phyloP scores from a whole-genome alignment of 2,888 invertebrate species.

The Bembecia ichneumoniformis region DNA sequence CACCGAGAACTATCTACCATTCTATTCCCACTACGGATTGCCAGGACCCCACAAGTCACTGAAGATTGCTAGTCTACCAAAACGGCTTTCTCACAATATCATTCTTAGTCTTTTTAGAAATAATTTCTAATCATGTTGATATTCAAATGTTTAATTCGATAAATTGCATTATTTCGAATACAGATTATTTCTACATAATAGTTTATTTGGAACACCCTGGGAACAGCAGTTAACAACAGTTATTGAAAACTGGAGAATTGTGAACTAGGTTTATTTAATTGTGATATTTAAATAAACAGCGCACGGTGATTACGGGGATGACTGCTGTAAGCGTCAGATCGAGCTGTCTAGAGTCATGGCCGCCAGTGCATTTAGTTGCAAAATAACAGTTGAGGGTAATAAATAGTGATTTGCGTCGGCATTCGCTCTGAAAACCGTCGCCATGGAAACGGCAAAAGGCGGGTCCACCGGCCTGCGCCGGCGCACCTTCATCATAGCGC shows the following conservation, averaged over 20 bases:
- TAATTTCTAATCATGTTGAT: no score
- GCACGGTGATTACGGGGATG: neutral
- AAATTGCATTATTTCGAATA: no score
- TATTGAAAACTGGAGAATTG: neutral
- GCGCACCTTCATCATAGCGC: constrained; percentile 15
- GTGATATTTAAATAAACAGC: neutral
- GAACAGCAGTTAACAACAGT: neutral
- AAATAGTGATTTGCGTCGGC: constrained; percentile 53
- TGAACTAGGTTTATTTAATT: neutral
- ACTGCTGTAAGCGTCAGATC: neutral
- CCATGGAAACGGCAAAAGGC: constrained; percentile 43
- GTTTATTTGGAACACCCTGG: neutral
- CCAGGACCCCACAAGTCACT: no score
- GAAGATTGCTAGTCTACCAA: no score
- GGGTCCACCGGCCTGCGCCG: constrained; percentile 31
- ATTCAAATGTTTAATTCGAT: no score
- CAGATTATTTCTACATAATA: no score
- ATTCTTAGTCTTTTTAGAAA: no score
- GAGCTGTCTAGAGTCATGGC: constrained; percentile 6
- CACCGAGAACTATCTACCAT: no score
- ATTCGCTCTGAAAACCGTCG: constrained; percentile 4
- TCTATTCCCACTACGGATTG: no score
- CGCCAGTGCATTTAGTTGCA: constrained; percentile 14
- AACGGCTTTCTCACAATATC: no score
- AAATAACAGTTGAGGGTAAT: constrained; percentile 41